Evolutionary conservation across 2,888 invertebrate species (phyloP), one percentile per base, ranked within the genome.

Genomic region (Agrotis puta): DNA sequence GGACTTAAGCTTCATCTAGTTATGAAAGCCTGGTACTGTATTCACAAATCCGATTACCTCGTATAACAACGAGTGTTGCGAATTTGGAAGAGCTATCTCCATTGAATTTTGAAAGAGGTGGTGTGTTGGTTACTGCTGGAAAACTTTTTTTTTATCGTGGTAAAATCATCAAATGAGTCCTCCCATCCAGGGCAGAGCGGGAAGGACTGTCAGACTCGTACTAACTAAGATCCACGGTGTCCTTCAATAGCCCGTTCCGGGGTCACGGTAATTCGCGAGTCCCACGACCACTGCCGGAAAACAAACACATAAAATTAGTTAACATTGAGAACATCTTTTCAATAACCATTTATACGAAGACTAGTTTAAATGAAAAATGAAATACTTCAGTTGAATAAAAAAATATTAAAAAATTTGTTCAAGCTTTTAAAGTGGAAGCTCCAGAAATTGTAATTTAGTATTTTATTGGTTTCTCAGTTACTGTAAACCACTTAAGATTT

Each of bases 31-130:
- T 67, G 69, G 39, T 48, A 27, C 39, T 56, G 20, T 20, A 50
- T 48, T 43, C 20, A 27, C 20, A 47, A 67, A 69, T 69, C 48
- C 47, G 48, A 22, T 68, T 27, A 57, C 11, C 18, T 57, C 20
- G 13, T 70, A 3, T 43, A 50, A 43, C 39, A 50, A 57, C 24
- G 47, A 1, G 39, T 6, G 20, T 48, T 39, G 18, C n/a, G 7
- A 45, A 22, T 53, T 53, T 66, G 2, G 24, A 51, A 50, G 16
- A 43, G n/a, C 16, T 24, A n/a, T 2, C 39, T 39, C 39, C 11
- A 11, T 39, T 11, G 39, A 39, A 39, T 39, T n/a, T 39, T 39
- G 39, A 27, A 27, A 27, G 5, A 27, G 27, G 7, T 5, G 24
- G 7, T 48, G 22, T n/a, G 4, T 16, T 20, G 16, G 4, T 20